A percentile compares a stretch with the other conserved stretches of the same genome.
Conservation (phyloP, 2,888 invertebrate genomes). For the Junonia oenone region DNA sequence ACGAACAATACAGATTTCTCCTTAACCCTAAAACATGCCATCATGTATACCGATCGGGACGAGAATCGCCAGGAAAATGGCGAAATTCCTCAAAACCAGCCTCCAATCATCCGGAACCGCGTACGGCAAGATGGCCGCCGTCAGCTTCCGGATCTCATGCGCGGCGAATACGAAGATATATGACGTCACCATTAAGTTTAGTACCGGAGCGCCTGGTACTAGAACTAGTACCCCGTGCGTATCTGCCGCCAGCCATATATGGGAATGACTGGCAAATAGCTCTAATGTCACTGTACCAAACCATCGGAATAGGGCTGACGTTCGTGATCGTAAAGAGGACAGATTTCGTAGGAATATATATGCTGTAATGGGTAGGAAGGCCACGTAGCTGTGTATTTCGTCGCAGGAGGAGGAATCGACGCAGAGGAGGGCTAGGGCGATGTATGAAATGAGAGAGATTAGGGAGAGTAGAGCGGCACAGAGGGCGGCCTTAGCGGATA, state of each 20-base stretch:
- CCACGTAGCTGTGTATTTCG: slow-evolving; percentile 95
- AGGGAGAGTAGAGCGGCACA: slow-evolving; percentile 87
- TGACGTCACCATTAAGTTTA: slow-evolving; percentile 95
- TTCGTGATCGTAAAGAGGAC: slow-evolving; percentile 91
- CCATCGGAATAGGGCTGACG: slow-evolving; percentile 96
- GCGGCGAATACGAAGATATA: slow-evolving; percentile 96
- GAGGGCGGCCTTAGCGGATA: slow-evolving; percentile 82
- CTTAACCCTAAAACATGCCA: slow-evolving; percentile 86
- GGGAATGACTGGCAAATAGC: slow-evolving; percentile 93
- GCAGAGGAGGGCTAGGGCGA: slow-evolving; percentile 90
- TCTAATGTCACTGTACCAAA: slow-evolving; percentile 96
- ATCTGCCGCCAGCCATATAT: slow-evolving; percentile 97
- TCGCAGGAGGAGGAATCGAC: slow-evolving; percentile 92
- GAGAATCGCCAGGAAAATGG: slow-evolving; percentile 88
- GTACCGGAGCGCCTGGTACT: slow-evolving; percentile 93
- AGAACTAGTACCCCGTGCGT: slow-evolving; percentile 94
- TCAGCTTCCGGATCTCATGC: slow-evolving; percentile 92
- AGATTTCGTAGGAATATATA: slow-evolving; percentile 93
- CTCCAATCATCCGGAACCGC: slow-evolving; percentile 95
- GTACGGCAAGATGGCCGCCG: slow-evolving; percentile 87
- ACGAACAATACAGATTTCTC: no score
- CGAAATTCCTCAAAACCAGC: slow-evolving; percentile 86
- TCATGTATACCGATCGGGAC: slow-evolving; percentile 95
- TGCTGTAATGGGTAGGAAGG: slow-evolving; percentile 92
- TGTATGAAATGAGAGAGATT: slow-evolving; percentile 82